Conservation (phyloP, 2,888 invertebrate species). For the Parnassius smintheus region DNA sequence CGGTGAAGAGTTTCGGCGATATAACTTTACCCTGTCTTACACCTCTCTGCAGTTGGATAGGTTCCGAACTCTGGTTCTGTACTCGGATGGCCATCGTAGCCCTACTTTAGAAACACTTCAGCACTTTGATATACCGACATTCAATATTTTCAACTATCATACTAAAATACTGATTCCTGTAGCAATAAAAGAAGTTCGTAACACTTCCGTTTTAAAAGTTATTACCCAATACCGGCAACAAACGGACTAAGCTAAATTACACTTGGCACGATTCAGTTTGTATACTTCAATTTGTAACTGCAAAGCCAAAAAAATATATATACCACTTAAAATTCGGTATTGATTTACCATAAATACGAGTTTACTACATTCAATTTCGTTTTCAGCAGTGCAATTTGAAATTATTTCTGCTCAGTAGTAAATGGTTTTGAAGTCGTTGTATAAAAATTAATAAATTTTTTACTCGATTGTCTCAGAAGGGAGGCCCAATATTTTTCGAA, state of each 20-base stretch:
- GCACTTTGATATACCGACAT: too few species aligned
- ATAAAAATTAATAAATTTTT: too few species aligned
- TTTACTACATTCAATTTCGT: conserved; percentile 5
- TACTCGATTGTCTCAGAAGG: too few species aligned
- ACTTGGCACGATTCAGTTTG: conserved; percentile 20
- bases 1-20: too few species aligned
- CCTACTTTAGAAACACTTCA: too few species aligned
- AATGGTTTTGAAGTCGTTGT: too few species aligned
- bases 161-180: neutral
- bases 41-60: too few species aligned
- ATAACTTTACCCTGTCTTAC: too few species aligned
- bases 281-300: conserved; percentile 20
- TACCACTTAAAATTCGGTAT: conserved; percentile 24
- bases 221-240: conserved; percentile 11
- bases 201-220: conserved; percentile 11
- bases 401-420: neutral
- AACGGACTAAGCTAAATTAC: conserved; percentile 19
- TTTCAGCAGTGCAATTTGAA: neutral
- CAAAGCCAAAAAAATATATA: conserved; percentile 19
- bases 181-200: conserved; percentile 4
- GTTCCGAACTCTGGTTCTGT: too few species aligned
- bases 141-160: neutral
- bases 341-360: conserved; percentile 13
- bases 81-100: too few species aligned
- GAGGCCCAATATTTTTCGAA: too few species aligned